Conservation (phyloP, 2,888 invertebrate genomes). For the Hyalella azteca region DNA sequence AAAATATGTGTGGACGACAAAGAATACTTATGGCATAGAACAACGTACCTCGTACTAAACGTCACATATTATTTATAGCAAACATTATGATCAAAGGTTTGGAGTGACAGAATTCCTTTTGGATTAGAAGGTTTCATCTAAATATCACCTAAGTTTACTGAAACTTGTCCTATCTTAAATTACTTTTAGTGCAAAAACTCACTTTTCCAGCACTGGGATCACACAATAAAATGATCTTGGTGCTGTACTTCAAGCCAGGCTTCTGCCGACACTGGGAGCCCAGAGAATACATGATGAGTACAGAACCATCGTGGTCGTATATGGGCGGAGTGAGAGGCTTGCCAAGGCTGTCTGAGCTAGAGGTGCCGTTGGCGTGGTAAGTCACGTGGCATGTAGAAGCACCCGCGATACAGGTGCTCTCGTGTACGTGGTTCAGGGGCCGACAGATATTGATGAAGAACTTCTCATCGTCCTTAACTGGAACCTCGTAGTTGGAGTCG, state of each 20-base stretch:
- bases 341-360: slow-evolving; percentile 41
- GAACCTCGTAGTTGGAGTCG: slow-evolving; percentile 47
- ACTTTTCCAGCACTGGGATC: neutral
- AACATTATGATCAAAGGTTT: too few species aligned
- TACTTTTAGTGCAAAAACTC: too few species aligned
- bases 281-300: slow-evolving; percentile 48
- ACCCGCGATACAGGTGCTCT: slow-evolving; percentile 49
- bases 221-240: slow-evolving; percentile 27
- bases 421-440: slow-evolving; percentile 51
- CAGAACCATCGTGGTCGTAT: slow-evolving; percentile 19
- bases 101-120: too few species aligned
- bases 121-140: too few species aligned
- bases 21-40: too few species aligned
- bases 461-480: slow-evolving; percentile 45
- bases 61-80: too few species aligned
- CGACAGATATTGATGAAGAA: slow-evolving; percentile 54
- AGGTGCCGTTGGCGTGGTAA: neutral
- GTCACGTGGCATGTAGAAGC: slow-evolving; percentile 45
- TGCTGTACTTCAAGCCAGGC: slow-evolving; percentile 26
- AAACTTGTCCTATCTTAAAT: too few species aligned
- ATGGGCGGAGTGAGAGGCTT: slow-evolving; percentile 34
- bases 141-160: too few species aligned
- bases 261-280: slow-evolving; percentile 44
- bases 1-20: too few species aligned
- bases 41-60: too few species aligned